Evolutionary conservation across 2,797 vertebrate species (phyloP).

Genomic region (Hirundo rustica): DNA sequence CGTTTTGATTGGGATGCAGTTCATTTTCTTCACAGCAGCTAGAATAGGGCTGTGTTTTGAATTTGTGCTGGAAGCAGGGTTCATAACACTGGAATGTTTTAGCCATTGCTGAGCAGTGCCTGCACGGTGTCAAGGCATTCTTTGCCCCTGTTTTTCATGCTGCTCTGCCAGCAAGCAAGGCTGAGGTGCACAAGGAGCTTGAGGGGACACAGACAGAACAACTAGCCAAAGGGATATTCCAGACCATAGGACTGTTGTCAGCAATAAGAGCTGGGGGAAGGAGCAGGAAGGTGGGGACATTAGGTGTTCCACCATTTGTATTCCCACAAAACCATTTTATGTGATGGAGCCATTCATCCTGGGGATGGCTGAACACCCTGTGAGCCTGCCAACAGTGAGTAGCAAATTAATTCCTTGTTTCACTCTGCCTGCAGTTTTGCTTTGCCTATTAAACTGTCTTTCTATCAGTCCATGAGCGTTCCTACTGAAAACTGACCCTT

Average conservation of each 20-base stretch:
- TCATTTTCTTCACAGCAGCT: not conserved
- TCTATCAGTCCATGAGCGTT: not conserved
- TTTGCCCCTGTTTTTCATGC: not conserved
- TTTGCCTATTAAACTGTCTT: not conserved
- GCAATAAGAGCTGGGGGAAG: not conserved
- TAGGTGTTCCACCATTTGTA: too few relatives aligned
- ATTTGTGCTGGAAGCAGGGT: not conserved
- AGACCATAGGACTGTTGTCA: not conserved
- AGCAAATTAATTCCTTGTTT: not conserved
- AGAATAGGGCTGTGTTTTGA: not conserved
- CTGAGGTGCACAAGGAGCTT: not conserved
- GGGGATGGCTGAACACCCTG: not conserved
- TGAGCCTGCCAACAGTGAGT: not conserved
- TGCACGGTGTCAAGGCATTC: rapidly evolving
- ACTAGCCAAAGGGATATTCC: not conserved
- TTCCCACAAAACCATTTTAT: not conserved
- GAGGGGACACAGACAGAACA: not conserved
- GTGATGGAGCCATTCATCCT: not conserved
- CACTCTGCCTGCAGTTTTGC: not conserved
- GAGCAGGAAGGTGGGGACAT: rapidly evolving
- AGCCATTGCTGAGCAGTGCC: not conserved
- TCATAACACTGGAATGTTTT: not conserved
- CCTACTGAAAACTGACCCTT: not conserved
- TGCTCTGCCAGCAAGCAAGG: not conserved
- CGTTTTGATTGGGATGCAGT: not conserved